Conservation (phyloP, 2,888 invertebrate species). For the Parochlus steinenii region DNA sequence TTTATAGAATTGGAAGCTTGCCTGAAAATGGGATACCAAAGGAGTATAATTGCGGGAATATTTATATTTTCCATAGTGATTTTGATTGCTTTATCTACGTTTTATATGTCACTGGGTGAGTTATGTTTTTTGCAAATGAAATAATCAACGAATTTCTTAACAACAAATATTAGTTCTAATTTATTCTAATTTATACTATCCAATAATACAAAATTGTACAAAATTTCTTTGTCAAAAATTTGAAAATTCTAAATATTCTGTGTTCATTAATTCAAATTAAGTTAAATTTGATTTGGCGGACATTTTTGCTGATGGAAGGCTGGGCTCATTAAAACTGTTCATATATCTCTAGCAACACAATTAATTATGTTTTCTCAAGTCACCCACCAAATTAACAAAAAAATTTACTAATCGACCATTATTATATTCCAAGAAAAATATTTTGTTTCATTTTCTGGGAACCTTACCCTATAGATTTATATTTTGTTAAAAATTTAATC, state of each 20-base stretch:
- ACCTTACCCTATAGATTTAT: no score
- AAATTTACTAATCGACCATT: no score
- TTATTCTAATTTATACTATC: background rate
- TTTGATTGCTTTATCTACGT: slow-evolving; percentile 24
- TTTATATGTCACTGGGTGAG: slow-evolving; percentile 27
- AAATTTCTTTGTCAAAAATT: slow-evolving; percentile 1
- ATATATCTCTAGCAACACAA: no score
- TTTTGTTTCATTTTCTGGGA: no score
- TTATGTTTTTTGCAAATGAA: background rate
- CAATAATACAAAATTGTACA: background rate
- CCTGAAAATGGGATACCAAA: slow-evolving; percentile 15
- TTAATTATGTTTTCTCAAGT: no score
- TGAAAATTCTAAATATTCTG: background rate
- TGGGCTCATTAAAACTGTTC: slow-evolving; percentile 1
- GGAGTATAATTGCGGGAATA: slow-evolving; percentile 27
- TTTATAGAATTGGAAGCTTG: background rate
- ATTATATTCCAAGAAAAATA: no score
- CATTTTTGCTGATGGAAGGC: background rate
- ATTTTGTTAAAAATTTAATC: no score
- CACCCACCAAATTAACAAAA: background rate
- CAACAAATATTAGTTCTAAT: background rate
- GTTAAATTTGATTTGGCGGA: background rate
- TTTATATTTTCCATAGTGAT: slow-evolving; percentile 23
- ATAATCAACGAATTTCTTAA: background rate
- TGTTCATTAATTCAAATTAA: background rate